A percentile compares a stretch with the other conserved stretches of the same genome.
phyloP scores from a whole-genome alignment of 2,113 vertebrate species.

The Ibidorhyncha struthersii region DNA sequence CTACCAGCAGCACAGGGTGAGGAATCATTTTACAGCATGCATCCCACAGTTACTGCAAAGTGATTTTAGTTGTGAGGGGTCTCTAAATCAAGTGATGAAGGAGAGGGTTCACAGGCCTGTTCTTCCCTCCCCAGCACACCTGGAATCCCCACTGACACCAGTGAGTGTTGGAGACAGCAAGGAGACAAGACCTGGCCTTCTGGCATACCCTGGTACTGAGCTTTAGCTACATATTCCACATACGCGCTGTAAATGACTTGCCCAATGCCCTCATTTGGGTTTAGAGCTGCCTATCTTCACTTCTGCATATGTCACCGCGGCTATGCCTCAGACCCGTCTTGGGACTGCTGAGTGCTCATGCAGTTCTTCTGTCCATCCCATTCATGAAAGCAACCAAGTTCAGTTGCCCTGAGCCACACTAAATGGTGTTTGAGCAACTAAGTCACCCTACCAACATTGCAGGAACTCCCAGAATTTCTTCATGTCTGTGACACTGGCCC shows the following conservation, averaged over 20 bases:
- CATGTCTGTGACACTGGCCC: not conserved
- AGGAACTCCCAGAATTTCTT: not conserved
- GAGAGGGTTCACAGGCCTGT: not conserved
- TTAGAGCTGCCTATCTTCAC: not conserved
- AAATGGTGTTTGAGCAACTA: not conserved
- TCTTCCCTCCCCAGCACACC: not conserved
- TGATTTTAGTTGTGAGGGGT: not conserved
- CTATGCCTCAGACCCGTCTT: not conserved
- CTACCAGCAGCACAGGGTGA: not conserved
- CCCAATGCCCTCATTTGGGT: not conserved
- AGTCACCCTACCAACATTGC: not conserved
- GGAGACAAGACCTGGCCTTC: not conserved
- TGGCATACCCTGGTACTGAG: not conserved
- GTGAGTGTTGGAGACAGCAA: not conserved
- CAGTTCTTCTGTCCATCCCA: not conserved
- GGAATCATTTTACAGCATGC: not conserved
- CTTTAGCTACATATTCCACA: not conserved
- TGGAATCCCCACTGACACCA: not conserved
- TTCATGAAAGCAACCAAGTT: not conserved
- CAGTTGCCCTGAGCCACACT: not conserved
- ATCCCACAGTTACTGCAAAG: not conserved
- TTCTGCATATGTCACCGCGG: fast-evolving
- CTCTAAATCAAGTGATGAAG: not conserved
- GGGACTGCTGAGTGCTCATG: not conserved
- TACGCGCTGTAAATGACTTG: not conserved